Percentiles rank a stretch among this genome's conserved stretches.
Evolutionary conservation across 53 echinoderm and acorn worm species (phyloP).

Genomic region (Echinometra lucunter): DNA sequence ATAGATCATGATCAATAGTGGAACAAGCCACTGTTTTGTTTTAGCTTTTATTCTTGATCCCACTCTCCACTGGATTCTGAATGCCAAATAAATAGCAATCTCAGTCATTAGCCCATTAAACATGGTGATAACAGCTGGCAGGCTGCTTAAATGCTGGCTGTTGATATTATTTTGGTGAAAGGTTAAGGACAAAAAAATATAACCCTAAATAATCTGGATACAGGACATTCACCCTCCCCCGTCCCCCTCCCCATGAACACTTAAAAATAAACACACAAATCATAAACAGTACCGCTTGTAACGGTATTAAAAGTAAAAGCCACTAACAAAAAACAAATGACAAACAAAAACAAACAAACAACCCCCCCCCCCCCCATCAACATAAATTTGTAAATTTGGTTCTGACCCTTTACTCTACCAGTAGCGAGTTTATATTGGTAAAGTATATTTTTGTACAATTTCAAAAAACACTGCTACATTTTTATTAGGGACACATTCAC

Average conservation of each 20-base stretch:
- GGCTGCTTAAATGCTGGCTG: background rate
- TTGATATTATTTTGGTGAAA: background rate
- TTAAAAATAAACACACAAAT: too few species aligned
- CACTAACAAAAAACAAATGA: too few species aligned
- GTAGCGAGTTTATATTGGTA: too few species aligned
- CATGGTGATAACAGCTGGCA: constrained; percentile 28
- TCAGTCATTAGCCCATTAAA: background rate
- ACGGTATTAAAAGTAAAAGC: too few species aligned
- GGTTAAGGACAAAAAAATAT: background rate
- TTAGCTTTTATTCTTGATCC: background rate
- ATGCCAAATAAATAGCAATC: constrained; percentile 14
- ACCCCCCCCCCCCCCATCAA: too few species aligned
- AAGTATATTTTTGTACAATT: too few species aligned
- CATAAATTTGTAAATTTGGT: too few species aligned
- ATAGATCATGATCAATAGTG: background rate
- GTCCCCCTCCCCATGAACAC: background rate
- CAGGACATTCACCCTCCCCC: background rate
- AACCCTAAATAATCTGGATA: background rate
- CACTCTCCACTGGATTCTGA: background rate
- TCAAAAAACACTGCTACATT: too few species aligned
- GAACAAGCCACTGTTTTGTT: background rate
- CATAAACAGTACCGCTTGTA: too few species aligned
- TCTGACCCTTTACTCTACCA: too few species aligned
- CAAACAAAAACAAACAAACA: too few species aligned
- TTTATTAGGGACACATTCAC: too few species aligned